phyloP scores from a whole-genome alignment of 2,113 vertebrate species.

The Smithornis capensis region DNA sequence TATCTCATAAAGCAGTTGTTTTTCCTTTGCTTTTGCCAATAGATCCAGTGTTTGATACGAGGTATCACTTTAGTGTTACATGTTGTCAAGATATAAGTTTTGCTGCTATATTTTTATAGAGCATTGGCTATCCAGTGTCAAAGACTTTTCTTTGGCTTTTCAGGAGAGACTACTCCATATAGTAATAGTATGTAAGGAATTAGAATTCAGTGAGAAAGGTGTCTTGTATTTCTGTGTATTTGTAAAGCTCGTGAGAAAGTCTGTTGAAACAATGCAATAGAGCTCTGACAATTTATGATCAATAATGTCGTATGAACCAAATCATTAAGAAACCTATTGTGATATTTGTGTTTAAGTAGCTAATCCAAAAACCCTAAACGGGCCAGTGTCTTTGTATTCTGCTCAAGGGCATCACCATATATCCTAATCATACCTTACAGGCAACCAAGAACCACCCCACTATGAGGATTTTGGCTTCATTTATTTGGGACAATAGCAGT shows the following conservation, averaged over 20 bases:
- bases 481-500: neutral
- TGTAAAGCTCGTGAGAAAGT: neutral
- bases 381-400: neutral
- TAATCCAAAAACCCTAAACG: too few relatives aligned
- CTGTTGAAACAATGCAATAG: neutral
- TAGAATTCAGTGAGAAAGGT: neutral
- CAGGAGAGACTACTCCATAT: neutral
- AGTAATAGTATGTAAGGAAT: neutral
- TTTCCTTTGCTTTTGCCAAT: neutral
- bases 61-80: neutral
- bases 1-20: neutral
- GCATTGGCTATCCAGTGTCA: neutral
- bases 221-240: neutral
- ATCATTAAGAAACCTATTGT: neutral
- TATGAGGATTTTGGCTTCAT: neutral
- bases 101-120: neutral
- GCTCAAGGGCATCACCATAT: neutral
- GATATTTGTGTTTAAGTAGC: neutral
- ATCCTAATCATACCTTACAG: neutral
- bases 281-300: neutral
- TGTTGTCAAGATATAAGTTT: neutral
- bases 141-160: neutral
- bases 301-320: fast-evolving
- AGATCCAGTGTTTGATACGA: neutral
- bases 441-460: neutral